Conservation (phyloP, 2,113 vertebrate genomes). For the Bos taurus region ARS-UCD2.0 NC_037331.1:103203501-103204000, state of each 20-base stretch:
- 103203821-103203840: constrained; percentile 15
- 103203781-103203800: background rate
- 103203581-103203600: background rate
- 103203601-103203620: background rate
- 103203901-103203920: background rate
- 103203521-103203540: background rate
- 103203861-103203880: background rate
- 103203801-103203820: rapidly evolving
- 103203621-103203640: background rate
- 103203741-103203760: constrained; percentile 4
- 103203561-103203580: background rate
- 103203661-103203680: background rate
- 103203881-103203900: background rate
- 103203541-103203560: background rate
- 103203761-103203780: background rate
- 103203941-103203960: background rate
- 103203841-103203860: background rate
- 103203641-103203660: background rate
- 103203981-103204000: background rate
- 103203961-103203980: background rate
- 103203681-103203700: background rate
- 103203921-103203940: rapidly evolving
- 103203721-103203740: background rate
- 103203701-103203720: background rate
- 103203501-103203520: background rate